phyloP scores from a whole-genome alignment of 2,888 invertebrate genomes.

The Apeira syringaria region DNA sequence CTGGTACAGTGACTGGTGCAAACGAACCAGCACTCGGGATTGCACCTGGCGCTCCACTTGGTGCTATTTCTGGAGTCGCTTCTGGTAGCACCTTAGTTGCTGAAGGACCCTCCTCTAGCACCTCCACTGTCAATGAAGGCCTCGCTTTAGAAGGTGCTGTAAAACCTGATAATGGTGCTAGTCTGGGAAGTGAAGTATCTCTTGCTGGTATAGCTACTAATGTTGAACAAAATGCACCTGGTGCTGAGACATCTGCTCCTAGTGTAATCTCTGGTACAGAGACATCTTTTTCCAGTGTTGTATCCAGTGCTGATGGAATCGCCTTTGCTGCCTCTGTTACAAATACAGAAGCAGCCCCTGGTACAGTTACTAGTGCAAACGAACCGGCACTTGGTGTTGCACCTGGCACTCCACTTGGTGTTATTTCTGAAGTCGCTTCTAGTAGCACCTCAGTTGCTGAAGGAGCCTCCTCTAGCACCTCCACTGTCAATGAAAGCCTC shows the following conservation, averaged over 20 bases:
- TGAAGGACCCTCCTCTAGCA: not conserved
- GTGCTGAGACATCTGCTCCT: not conserved
- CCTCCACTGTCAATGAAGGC: conserved; percentile 4
- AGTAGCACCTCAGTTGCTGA: not conserved
- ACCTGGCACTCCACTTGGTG: too few relatives aligned
- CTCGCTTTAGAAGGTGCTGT: not conserved
- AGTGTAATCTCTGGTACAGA: conserved; percentile 3
- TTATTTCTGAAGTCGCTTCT: conserved; percentile 4
- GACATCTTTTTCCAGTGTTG: not conserved
- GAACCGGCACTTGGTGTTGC: too few relatives aligned
- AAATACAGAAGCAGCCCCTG: not conserved
- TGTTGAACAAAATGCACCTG: not conserved
- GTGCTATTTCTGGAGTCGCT: conserved; percentile 6
- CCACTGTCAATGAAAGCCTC: not conserved
- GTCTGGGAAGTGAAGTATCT: conserved; percentile 7
- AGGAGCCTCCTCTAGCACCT: not conserved
- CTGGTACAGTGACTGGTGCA: conserved; percentile 1
- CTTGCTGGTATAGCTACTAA: not conserved
- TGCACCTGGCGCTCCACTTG: too few relatives aligned
- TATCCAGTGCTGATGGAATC: not conserved
- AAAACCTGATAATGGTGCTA: conserved; percentile 1
- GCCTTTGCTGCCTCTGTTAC: not conserved
- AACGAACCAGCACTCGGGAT: too few relatives aligned
- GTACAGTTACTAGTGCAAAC: not conserved
- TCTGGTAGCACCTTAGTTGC: not conserved